phyloP scores from a whole-genome alignment of 2,113 vertebrate species.

The Phocoena phocoena region DNA sequence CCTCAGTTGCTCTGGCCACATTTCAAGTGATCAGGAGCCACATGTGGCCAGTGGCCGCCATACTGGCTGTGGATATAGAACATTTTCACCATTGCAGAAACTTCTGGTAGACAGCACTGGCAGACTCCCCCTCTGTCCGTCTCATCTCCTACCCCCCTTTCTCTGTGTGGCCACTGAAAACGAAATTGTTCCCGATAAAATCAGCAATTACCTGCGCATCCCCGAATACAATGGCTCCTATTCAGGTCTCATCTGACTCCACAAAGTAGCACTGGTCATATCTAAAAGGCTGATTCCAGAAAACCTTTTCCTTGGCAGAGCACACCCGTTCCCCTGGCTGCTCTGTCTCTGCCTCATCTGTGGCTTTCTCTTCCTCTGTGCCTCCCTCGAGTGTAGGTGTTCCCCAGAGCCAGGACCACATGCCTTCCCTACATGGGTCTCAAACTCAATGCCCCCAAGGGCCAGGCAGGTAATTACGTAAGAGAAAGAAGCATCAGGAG shows the following conservation, averaged over 20 bases:
- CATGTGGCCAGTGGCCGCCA: background rate
- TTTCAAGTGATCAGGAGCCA: too few species aligned
- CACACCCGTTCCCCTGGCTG: rapidly evolving
- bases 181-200: background rate
- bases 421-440: rapidly evolving
- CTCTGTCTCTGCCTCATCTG: background rate
- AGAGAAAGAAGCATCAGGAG: background rate
- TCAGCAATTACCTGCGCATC: background rate
- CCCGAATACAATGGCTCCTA: background rate
- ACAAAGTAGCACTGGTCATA: background rate
- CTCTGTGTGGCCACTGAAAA: background rate
- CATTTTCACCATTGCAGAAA: background rate
- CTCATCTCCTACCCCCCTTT: background rate
- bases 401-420: background rate
- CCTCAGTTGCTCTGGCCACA: background rate
- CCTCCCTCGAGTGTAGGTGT: rapidly evolving
- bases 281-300: background rate
- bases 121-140: too few species aligned
- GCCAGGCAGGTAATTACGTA: background rate
- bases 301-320: background rate
- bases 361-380: background rate
- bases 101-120: background rate
- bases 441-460: background rate
- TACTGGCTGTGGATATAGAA: background rate
- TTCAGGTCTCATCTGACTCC: background rate